Evolutionary conservation across 1,140 invertebrate genomes (phyloP).

Genomic region (Melipona quadrifasciata): DNA sequence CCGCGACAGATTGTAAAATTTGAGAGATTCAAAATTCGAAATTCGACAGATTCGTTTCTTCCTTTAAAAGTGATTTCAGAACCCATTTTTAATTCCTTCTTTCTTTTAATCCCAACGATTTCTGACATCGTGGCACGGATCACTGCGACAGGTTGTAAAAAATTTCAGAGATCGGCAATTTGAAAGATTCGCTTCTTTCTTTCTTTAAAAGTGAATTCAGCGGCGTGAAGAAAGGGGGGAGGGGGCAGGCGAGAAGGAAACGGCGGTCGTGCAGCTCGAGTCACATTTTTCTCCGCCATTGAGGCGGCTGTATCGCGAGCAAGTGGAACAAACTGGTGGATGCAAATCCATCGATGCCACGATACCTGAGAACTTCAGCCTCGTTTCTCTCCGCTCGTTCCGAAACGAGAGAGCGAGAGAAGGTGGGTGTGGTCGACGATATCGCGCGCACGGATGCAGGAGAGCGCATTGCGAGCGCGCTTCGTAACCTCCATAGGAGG

Average conservation of each 20-base stretch:
- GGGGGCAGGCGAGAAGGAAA: no score
- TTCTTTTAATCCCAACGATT: no score
- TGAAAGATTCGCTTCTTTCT: no score
- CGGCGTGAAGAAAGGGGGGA: background rate
- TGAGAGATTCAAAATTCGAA: no score
- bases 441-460: conserved; percentile 41
- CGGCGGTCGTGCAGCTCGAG: background rate
- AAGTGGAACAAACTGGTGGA: conserved; percentile 61
- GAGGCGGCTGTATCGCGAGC: conserved; percentile 10
- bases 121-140: no score
- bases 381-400: conserved; percentile 27
- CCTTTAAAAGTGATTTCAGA: no score
- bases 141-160: no score
- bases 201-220: no score
- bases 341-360: conserved; percentile 58
- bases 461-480: conserved; percentile 22
- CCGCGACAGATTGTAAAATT: no score
- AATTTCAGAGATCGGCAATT: no score
- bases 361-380: conserved; percentile 53
- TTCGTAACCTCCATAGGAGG: conserved; percentile 63
- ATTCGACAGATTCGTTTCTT: no score
- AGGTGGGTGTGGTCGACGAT: conserved; percentile 65
- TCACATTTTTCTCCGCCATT: background rate
- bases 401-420: conserved; percentile 36
- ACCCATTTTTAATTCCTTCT: no score